Evolutionary conservation across 2,113 vertebrate species (phyloP), one percentile per base, ranked within the genome.

Genomic region (Platichthys stellatus): DNA sequence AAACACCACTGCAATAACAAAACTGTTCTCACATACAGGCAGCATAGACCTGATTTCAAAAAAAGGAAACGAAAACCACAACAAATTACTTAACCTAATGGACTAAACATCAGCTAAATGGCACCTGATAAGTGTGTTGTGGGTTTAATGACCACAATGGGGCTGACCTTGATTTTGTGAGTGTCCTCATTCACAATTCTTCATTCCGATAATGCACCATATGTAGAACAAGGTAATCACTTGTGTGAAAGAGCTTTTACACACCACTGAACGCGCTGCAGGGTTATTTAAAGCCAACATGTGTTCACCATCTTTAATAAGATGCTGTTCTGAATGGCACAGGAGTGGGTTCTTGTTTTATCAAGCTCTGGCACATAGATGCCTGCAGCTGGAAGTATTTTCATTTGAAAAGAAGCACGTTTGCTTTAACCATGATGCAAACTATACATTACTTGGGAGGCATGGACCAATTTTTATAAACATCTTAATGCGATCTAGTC

Each of bases 151-250:
- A 43, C 11, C 40, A 43, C 40, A 43, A 43, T 12, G 54, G 61
- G 51, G 49, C 15, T 43, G 40, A 47, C 21, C 1, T 63, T 68
- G 73, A 53, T 60, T 31, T 59, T 62, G 51, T 51, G 21, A 35
- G n/a, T 21, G 56, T 12, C 74, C 70, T 18, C 31, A 31, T 31
- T 31, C 6, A 7, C 31, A 47, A 8, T 51, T 10, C 17, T 61
- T 79, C 63, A 78, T 72, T 76, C 15, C 38, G 20, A 31, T 69
- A 73, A 80, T 86, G 76, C 76, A 69, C 9, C 62, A n/a, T 7
- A 40, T 56, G 21, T 61, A 51, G 65, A 73, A 4, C 69, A 62
- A 21, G 23, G 54, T 12, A 49, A 35, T 69, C 53, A 70, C 65
- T 76, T 59, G 47, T 47, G 45, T 53, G 56, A 70, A 61, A 75